Evolutionary conservation across 2,797 vertebrate species (phyloP).

Genomic region (Anguilla megastoma): DNA sequence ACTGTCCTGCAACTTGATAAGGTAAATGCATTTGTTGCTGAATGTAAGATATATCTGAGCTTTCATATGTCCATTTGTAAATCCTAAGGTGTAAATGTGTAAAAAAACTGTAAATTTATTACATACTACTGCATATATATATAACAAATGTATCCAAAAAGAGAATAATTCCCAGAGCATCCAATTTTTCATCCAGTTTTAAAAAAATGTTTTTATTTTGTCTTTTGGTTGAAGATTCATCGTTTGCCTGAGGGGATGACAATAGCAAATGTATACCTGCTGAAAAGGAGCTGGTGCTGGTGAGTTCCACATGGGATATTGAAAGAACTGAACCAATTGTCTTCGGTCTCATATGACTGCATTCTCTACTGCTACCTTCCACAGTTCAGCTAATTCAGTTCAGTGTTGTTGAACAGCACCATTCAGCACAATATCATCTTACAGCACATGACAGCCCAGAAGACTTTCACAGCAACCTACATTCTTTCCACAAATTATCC

Average conservation of each 20-base stretch:
- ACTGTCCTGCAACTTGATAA: background rate
- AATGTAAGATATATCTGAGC: background rate
- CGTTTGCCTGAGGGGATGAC: background rate
- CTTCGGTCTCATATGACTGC: background rate
- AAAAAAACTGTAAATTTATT: background rate
- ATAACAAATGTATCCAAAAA: background rate
- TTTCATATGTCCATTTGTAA: background rate
- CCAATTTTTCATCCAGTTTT: background rate
- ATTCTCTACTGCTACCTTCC: background rate
- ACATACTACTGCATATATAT: background rate
- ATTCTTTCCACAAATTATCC: slow-evolving; percentile 46
- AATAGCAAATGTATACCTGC: background rate
- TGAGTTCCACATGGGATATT: background rate
- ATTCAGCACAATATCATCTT: slow-evolving; percentile 46
- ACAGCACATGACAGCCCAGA: slow-evolving; percentile 47
- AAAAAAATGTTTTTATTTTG: background rate
- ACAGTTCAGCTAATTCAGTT: slow-evolving; percentile 14
- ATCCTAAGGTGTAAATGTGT: background rate
- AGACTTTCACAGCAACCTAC: slow-evolving; percentile 39
- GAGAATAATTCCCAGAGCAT: background rate
- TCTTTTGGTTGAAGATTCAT: background rate
- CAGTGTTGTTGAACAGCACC: slow-evolving; percentile 40
- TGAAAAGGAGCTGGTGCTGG: background rate
- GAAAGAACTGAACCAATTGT: background rate
- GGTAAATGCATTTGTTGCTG: background rate